Percentiles rank a stretch among this genome's conserved stretches.
These are phyloP conservation scores for Tubulanus polymorphus DNA, from an alignment of 2,888 invertebrate genomes.

Conservation along the genomic window DNA sequence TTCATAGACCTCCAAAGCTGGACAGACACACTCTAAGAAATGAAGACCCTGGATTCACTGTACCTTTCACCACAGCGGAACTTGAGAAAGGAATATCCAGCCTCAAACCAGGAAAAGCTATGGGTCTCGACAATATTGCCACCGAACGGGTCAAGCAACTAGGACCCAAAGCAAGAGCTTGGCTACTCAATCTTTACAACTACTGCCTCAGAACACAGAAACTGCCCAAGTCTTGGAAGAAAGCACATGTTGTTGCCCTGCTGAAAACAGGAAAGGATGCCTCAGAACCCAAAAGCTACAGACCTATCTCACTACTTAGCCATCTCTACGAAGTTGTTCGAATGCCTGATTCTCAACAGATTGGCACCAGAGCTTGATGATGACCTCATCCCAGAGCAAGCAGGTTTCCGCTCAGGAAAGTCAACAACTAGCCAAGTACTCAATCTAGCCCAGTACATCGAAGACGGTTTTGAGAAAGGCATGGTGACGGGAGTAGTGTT, in stretches of 20 bases:
- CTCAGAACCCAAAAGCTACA: neutral
- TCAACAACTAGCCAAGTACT: neutral
- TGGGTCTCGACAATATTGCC: too few relatives aligned
- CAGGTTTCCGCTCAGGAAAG: neutral
- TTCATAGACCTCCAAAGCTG: too few relatives aligned
- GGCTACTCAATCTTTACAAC: too few relatives aligned
- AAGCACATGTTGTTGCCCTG: neutral
- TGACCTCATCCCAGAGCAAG: neutral
- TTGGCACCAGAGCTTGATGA: neutral
- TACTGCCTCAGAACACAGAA: too few relatives aligned
- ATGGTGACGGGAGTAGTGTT: neutral
- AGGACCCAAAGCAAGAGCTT: too few relatives aligned
- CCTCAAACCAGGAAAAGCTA: too few relatives aligned
- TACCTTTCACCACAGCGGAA: too few relatives aligned
- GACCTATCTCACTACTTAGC: conserved; percentile 1
- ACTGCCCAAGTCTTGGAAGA: neutral
- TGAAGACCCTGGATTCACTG: too few relatives aligned
- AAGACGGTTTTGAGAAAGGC: neutral
- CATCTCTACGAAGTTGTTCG: neutral
- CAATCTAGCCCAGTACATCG: neutral
- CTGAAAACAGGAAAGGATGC: neutral
- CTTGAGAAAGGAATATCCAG: too few relatives aligned
- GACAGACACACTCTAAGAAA: too few relatives aligned
- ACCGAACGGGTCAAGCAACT: too few relatives aligned
- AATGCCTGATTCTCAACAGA: neutral